Conservation (phyloP, 1,140 invertebrate genomes). For the Drosophila arawakana region DNA sequence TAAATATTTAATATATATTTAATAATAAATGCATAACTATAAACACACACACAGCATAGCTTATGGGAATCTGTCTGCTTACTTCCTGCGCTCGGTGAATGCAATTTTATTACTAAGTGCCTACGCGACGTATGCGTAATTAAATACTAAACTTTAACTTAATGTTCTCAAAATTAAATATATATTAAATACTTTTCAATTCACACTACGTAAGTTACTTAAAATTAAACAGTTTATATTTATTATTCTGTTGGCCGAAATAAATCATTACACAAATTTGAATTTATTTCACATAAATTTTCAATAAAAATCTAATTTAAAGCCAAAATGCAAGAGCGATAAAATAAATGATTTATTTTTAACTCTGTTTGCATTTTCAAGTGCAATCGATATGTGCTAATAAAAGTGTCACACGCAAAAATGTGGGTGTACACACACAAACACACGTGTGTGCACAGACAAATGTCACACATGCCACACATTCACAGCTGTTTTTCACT, state of each 20-base stretch:
- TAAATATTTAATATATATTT: conserved; percentile 17
- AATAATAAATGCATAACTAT: conserved; percentile 13
- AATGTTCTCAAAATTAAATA: no score
- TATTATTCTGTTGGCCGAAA: not conserved
- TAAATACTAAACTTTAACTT: no score
- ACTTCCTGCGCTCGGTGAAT: conserved; percentile 10
- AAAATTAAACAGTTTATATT: no score
- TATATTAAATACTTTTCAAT: no score
- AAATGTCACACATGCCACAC: not conserved
- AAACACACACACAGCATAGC: not conserved
- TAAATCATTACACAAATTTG: conserved; percentile 15
- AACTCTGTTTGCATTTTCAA: conserved; percentile 55
- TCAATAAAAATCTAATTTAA: not conserved
- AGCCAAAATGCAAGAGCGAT: not conserved
- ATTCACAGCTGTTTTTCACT: no score
- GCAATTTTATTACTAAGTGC: not conserved
- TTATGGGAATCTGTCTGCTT: not conserved
- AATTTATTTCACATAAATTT: no score
- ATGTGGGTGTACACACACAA: not conserved
- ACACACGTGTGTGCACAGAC: not conserved
- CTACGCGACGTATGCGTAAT: conserved; percentile 19
- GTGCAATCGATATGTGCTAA: conserved; percentile 64
- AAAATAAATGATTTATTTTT: conserved; percentile 40
- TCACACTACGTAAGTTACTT: no score
- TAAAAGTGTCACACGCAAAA: conserved; percentile 41